Evolutionary conservation across 2,797 vertebrate species (phyloP).

Genomic region (Emydoidea blandingii): DNA sequence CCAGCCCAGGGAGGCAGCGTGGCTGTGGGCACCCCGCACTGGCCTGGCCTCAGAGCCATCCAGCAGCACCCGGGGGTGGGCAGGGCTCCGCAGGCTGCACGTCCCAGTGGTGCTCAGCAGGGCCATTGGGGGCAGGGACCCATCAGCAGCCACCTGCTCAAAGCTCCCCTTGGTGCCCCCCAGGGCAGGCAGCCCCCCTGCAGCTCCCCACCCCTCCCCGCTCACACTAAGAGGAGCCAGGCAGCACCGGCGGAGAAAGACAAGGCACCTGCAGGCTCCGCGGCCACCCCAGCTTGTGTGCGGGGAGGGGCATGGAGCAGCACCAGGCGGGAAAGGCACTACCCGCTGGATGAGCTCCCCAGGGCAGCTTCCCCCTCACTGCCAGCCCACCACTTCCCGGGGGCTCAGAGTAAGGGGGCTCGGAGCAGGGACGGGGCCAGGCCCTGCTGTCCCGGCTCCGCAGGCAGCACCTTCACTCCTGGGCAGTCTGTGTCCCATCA

Average conservation of each 20-base stretch:
- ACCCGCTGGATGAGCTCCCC: too few relatives aligned
- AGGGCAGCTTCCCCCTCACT: too few relatives aligned
- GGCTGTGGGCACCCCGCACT: not conserved
- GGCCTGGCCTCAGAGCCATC: not conserved
- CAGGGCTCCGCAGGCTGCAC: not conserved
- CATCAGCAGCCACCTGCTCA: not conserved
- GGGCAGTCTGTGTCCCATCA: not conserved
- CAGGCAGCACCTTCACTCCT: too few relatives aligned
- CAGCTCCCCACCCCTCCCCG: not conserved
- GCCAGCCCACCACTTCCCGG: not conserved
- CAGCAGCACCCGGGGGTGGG: not conserved
- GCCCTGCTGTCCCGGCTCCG: too few relatives aligned
- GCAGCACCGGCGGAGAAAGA: too few relatives aligned
- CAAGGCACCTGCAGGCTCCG: not conserved
- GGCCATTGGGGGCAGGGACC: fast-evolving
- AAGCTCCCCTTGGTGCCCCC: not conserved
- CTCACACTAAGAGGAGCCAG: not conserved
- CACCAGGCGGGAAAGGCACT: too few relatives aligned
- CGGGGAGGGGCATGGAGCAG: too few relatives aligned
- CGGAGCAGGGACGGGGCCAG: fast-evolving
- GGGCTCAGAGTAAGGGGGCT: not conserved
- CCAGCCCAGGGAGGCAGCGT: not conserved
- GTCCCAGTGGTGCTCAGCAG: not conserved
- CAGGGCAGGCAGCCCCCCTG: not conserved
- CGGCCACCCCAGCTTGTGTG: too few relatives aligned